These are phyloP conservation scores for Melanerpes formicivorus DNA, from an alignment of 2,113 vertebrate species.

Conservation along the genomic window DNA sequence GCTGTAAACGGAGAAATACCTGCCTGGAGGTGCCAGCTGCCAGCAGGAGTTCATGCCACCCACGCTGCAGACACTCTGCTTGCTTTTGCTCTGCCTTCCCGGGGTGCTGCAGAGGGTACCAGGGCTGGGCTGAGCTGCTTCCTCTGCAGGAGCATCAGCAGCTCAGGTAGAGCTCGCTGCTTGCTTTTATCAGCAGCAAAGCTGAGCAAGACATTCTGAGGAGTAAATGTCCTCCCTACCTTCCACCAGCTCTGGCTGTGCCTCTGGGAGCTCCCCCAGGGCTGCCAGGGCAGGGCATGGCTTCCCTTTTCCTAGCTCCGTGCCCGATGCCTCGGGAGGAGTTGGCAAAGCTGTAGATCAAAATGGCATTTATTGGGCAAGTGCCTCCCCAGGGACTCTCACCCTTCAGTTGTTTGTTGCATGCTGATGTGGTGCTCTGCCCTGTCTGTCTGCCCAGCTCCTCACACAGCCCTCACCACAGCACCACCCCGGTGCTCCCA, in stretches of 20 bases:
- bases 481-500: background rate
- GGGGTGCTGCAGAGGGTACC: accelerated
- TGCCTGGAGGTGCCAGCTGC: accelerated
- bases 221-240: background rate
- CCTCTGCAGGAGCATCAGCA: background rate
- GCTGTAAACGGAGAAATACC: background rate
- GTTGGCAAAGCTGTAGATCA: conserved; percentile 29
- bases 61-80: background rate
- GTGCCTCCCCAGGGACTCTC: background rate
- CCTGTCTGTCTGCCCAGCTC: background rate
- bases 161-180: background rate
- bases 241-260: background rate
- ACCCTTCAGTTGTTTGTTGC: background rate
- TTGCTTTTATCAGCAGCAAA: background rate
- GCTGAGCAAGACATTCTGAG: background rate
- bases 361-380: conserved; percentile 20
- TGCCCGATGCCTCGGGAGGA: background rate
- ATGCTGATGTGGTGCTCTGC: background rate
- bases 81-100: background rate
- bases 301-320: background rate
- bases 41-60: background rate
- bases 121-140: background rate
- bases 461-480: background rate
- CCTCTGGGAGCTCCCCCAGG: background rate
- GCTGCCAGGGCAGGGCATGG: background rate